A percentile compares a stretch with the other conserved stretches of the same genome.
These are phyloP conservation scores for Chrysina gloriosa DNA, from an alignment of 2,888 invertebrate species.

Conservation along the genomic window DNA sequence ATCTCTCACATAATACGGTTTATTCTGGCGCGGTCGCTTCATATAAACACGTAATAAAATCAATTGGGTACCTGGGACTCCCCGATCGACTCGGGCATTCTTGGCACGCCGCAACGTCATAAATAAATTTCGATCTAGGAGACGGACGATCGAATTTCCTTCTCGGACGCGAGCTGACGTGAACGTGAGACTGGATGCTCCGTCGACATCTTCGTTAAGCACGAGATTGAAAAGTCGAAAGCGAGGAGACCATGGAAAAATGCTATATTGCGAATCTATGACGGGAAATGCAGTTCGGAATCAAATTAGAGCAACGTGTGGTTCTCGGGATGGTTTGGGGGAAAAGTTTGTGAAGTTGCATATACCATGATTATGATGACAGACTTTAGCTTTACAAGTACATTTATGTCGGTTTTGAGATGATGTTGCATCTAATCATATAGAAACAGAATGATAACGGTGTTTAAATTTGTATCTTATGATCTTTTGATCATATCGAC, in stretches of 20 bases:
- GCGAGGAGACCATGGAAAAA: not conserved
- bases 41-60: conserved; percentile 24
- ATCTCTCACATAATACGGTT: conserved; percentile 7
- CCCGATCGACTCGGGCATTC: conserved; percentile 8
- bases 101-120: conserved; percentile 9
- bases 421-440: too few species aligned
- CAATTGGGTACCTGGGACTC: conserved; percentile 1
- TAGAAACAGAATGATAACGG: too few species aligned
- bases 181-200: not conserved
- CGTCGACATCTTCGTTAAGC: not conserved
- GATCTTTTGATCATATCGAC: too few species aligned
- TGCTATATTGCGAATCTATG: not conserved
- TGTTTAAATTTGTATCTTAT: too few species aligned
- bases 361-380: too few species aligned
- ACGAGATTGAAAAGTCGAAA: not conserved
- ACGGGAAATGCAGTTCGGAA: too few species aligned
- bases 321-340: too few species aligned
- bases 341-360: too few species aligned
- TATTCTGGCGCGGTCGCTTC: conserved; percentile 18
- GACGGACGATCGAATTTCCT: not conserved
- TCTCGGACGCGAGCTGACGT: not conserved
- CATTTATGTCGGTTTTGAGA: too few species aligned
- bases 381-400: too few species aligned
- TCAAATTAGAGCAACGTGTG: too few species aligned
- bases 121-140: conserved; percentile 13